Conservation (phyloP, 2,113 vertebrate genomes). For the Oncorhynchus clarkii region DNA sequence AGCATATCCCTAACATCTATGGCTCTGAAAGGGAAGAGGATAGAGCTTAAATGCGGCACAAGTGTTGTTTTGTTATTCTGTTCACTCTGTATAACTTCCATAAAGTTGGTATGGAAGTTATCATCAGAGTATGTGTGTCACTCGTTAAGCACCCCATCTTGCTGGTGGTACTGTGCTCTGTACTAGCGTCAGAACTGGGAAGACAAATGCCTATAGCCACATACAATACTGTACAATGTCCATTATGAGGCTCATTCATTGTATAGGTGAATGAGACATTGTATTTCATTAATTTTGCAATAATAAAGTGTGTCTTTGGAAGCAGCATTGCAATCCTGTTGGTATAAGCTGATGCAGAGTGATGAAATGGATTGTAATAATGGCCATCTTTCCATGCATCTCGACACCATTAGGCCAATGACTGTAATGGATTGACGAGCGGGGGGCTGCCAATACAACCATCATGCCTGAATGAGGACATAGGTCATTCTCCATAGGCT, state of each 20-base stretch:
- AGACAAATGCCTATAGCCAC: background rate
- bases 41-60: constrained; percentile 14
- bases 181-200: background rate
- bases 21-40: background rate
- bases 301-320: too few relatives aligned
- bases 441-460: background rate
- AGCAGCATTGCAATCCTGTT: constrained; percentile 5
- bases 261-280: too few relatives aligned
- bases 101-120: background rate
- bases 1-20: background rate
- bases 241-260: background rate
- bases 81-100: background rate
- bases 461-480: constrained; percentile 38
- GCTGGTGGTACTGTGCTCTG: background rate
- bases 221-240: background rate
- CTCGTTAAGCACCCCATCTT: background rate
- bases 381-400: background rate
- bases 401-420: background rate
- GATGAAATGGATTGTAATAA: background rate
- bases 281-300: too few relatives aligned
- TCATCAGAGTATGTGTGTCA: background rate
- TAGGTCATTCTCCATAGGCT: constrained; percentile 46
- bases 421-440: constrained; percentile 9
- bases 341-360: constrained; percentile 10
- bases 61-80: background rate